Conservation (phyloP, 1,140 invertebrate species). For the Phenacoccus solenopsis region DNA sequence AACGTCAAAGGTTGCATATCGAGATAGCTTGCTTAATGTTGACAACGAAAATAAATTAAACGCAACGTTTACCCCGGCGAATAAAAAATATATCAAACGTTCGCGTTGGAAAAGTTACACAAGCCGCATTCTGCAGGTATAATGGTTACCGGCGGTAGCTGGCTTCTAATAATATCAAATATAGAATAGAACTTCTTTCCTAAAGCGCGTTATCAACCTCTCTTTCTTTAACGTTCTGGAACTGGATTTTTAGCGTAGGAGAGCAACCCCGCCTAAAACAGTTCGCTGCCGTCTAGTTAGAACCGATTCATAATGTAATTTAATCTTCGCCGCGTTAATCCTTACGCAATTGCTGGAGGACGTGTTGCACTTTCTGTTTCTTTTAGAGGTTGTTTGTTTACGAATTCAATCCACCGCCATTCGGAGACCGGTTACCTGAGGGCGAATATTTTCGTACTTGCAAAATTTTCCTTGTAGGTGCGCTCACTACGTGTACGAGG, state of each 20-base stretch:
- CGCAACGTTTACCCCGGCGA: not conserved
- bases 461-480: not conserved
- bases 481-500: not conserved
- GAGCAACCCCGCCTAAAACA: not conserved
- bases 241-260: constrained; percentile 1
- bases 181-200: not conserved
- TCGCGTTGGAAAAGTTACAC: not conserved
- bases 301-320: not conserved
- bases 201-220: not conserved
- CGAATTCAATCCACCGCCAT: not conserved
- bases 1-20: not conserved
- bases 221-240: not conserved
- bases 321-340: constrained; percentile 2
- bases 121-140: not conserved
- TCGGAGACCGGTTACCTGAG: not conserved
- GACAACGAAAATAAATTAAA: not conserved
- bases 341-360: not conserved
- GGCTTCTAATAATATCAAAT: not conserved
- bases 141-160: not conserved
- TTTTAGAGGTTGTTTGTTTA: not conserved
- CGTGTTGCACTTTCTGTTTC: constrained; percentile 1
- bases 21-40: not conserved
- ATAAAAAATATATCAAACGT: not conserved
- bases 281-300: not conserved
- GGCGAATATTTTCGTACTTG: not conserved